Conservation (phyloP, 1,140 invertebrate species). For the Gerris buenoi region DNA sequence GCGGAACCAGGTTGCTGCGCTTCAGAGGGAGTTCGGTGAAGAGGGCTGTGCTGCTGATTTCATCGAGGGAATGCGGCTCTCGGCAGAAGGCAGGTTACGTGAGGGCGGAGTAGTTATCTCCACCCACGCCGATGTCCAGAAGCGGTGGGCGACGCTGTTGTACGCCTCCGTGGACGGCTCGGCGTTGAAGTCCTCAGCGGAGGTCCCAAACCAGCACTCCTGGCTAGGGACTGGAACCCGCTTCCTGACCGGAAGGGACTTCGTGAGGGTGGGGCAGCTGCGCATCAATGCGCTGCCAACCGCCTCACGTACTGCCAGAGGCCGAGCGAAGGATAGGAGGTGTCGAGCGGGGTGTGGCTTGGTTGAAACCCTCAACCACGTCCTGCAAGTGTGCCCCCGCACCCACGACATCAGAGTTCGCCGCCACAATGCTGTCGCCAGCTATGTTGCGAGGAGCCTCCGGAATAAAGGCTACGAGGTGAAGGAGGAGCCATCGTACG, state of each 20-base stretch:
- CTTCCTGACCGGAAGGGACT: background rate
- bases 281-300: background rate
- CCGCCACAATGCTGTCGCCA: background rate
- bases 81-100: background rate
- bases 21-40: too few species aligned
- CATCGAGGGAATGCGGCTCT: background rate
- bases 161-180: background rate
- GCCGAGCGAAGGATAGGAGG: background rate
- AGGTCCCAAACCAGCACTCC: too few species aligned
- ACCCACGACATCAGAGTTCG: background rate
- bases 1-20: background rate
- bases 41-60: background rate
- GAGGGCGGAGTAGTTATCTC: too few species aligned
- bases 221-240: background rate
- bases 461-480: background rate
- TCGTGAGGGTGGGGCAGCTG: background rate
- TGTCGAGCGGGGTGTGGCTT: background rate
- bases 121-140: background rate
- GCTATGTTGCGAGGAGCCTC: background rate
- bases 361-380: background rate
- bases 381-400: background rate
- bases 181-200: background rate
- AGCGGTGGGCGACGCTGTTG: background rate
- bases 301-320: background rate
- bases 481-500: background rate